Evolutionary conservation across 2,888 invertebrate genomes (phyloP).

Genomic region (Protula sp.): DNA sequence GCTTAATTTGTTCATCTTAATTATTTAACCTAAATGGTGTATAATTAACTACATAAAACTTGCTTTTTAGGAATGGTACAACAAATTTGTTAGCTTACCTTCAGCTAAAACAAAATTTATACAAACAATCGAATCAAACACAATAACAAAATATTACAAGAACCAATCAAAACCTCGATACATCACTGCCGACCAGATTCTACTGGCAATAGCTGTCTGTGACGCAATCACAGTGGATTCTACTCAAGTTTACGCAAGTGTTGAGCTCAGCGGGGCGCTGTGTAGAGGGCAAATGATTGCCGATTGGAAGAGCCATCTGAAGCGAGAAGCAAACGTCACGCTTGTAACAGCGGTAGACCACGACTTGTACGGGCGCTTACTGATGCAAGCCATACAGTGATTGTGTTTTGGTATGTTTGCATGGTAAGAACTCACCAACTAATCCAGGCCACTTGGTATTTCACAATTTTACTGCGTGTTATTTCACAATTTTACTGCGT

Average conservation of each 20-base stretch:
- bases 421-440: no score
- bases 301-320: no score
- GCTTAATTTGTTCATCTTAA: no score
- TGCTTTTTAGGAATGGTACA: constrained; percentile 7
- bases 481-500: no score
- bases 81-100: constrained; percentile 4
- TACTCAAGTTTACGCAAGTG: not conserved
- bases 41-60: no score
- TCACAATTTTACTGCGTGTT: no score
- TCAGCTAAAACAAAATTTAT: constrained; percentile 3
- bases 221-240: not conserved
- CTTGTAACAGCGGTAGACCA: constrained; percentile 1
- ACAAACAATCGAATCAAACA: constrained; percentile 5
- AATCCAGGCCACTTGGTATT: no score
- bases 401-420: no score
- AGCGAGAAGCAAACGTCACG: no score
- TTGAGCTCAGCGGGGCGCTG: not conserved
- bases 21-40: no score
- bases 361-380: not conserved
- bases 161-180: not conserved
- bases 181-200: not conserved
- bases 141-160: not conserved
- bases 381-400: no score
- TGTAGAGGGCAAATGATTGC: constrained; percentile 3
- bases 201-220: not conserved